A percentile compares a stretch with the other conserved stretches of the same genome.
phyloP scores from a whole-genome alignment of 2,797 vertebrate genomes.

The Falco concolor region DNA sequence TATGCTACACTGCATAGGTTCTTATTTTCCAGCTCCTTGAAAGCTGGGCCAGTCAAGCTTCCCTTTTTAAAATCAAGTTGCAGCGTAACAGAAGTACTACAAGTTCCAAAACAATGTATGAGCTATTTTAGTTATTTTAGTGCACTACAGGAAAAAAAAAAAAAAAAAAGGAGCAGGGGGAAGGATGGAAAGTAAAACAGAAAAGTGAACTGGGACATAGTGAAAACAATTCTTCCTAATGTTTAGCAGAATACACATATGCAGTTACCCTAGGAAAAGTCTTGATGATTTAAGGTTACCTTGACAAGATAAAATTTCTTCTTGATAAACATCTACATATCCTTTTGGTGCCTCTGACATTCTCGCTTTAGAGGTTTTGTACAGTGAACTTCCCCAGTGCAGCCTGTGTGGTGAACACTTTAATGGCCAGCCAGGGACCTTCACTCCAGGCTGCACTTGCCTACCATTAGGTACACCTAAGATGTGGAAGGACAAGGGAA shows the following conservation, averaged over 20 bases:
- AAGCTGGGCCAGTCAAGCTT: background rate
- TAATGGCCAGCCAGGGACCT: background rate
- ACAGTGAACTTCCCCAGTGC: background rate
- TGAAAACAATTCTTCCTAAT: background rate
- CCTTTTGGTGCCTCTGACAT: background rate
- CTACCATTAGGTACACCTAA: background rate
- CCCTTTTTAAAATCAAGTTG: constrained; percentile 8
- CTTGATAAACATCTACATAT: background rate
- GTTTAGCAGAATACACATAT: background rate
- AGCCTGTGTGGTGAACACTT: background rate
- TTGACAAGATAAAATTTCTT: background rate
- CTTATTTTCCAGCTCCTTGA: constrained; percentile 53
- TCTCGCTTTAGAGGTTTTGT: background rate
- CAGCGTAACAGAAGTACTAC: constrained; percentile 32
- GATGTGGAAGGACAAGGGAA: background rate
- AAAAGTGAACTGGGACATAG: background rate
- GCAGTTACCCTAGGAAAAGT: background rate
- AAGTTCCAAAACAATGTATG: constrained; percentile 56
- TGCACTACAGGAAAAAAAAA: background rate
- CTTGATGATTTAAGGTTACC: background rate
- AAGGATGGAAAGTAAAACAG: background rate
- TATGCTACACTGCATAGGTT: background rate
- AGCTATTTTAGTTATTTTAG: constrained; percentile 35
- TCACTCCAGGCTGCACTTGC: background rate
- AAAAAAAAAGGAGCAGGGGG: fast-evolving